Percentiles rank a stretch among this genome's conserved stretches.
Conservation (phyloP, 2,113 vertebrate genomes). For the Leptodactylus fuscus region DNA sequence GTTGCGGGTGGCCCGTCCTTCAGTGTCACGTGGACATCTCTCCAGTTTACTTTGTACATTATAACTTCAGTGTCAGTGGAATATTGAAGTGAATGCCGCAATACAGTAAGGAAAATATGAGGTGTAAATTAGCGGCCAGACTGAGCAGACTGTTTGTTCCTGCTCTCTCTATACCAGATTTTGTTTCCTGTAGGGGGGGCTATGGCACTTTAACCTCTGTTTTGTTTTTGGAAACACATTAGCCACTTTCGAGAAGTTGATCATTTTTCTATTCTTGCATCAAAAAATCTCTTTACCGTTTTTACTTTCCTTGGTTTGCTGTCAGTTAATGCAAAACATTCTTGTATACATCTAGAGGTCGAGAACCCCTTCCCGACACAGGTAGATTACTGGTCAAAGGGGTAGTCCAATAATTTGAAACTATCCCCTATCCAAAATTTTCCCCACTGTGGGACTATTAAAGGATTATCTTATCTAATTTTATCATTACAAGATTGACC, state of each 20-base stretch:
- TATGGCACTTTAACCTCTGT: background rate
- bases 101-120: conserved; percentile 21
- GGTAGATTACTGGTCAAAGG: too few relatives aligned
- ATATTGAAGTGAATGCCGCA: background rate
- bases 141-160: conserved; percentile 10
- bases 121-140: background rate
- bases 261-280: too few relatives aligned
- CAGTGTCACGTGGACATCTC: background rate
- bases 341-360: too few relatives aligned
- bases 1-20: background rate
- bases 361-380: too few relatives aligned
- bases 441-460: too few relatives aligned
- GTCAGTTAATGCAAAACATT: too few relatives aligned
- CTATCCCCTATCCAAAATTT: too few relatives aligned
- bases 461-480: too few relatives aligned
- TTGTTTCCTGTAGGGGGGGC: background rate
- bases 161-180: background rate
- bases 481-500: too few relatives aligned
- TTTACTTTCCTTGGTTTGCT: too few relatives aligned
- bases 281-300: too few relatives aligned
- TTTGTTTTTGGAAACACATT: background rate
- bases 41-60: background rate
- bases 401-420: too few relatives aligned
- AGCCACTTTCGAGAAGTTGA: background rate
- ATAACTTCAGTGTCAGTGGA: background rate